Evolutionary conservation across 2,113 vertebrate species (phyloP), one percentile per base, ranked within the genome.

Genomic region (Indri indri): DNA sequence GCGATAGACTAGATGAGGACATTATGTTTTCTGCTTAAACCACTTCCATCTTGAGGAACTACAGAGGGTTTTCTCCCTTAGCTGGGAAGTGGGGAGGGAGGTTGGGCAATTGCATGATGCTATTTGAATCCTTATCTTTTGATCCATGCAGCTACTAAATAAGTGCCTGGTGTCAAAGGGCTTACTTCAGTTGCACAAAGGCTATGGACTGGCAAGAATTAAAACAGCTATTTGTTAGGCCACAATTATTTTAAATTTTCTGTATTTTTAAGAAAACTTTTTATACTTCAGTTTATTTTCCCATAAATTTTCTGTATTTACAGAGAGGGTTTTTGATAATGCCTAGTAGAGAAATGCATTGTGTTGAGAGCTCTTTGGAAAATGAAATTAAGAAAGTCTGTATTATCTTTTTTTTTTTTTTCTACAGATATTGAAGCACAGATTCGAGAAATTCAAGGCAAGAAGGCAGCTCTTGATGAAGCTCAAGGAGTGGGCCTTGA

Each of bases 371-470:
- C 8, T 93, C 8, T 89, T 86, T 79, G 63, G 59, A 81, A 94
- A 85, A 45, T 92, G 91, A 97, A 90, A 91, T 90, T 70, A 63
- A 91, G 70, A 57, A 63, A 63, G 16, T 87, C 61, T 95, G 6
- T 94, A 18, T 95, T 65, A 84, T 79, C 16, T 98, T 97, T 97
- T 54, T 54, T 54, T 18, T 54, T 52, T 50, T 50, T 50, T 52
- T 34, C 79, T 45, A 34, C 81, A 99, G 99, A 99, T 98, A 99
- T 99, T 0, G 99, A 99, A 99, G 99, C 99, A 97, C 99, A 99
- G 98, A 99, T 99, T 98, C 99, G 99, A 98, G 99, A 99, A 98
- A 99, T 99, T 98, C 99, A 99, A 99, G 99, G 99, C 66, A 99
- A 99, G 98, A 99, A 99, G 97, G 99, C 99, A 74, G 98, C 99